Evolutionary conservation across 2,113 vertebrate genomes (phyloP), one percentile per base, ranked within the genome.

Genomic region (Acinonyx jubatus): DNA sequence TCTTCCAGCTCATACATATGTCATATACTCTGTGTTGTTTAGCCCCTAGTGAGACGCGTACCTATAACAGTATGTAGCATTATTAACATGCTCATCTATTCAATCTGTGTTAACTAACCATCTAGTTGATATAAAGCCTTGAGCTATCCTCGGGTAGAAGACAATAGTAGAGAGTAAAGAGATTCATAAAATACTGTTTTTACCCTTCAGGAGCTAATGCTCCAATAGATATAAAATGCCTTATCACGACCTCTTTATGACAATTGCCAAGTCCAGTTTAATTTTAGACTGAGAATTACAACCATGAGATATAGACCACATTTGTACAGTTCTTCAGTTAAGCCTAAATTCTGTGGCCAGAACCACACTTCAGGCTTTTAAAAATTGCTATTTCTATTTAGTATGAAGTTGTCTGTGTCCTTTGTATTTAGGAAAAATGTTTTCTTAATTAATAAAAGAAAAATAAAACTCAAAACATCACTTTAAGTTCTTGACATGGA

Each of bases 1-100:
- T 66, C 18, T 76, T 83, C 16, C 14, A 19, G 23, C 9, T 82
- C 83, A 36, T 52, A 21, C 11, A 29, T 69, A 23, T 31, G 50
- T 13, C 36, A 68, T 61, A 18, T 2, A 55, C 29, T 52, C 45
- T 41, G 3, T 48, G 4, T 55, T 65, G 4, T 74, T 88, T 29
- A 48, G 4, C 23, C 9, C 52, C 55, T 57, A 57, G 0, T 18
- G 1, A 69, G 69, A 50, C 5, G 38, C 12, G 3, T 2, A 14
- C 36, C 3, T 25, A 48, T 1, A 31, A 31, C 1, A 25, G 55
- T 74, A 18, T 10, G 0, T 2, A 45, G 21, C 8, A 9, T 31
- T 21, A 55, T 18, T 41, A 88, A 55, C 15, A 13, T 23, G 41
- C 7, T 21, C 19, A 41, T 7, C 33, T 50, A 57, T 57, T 57